phyloP scores from a whole-genome alignment of 1,140 invertebrate genomes.

The Diabrotica undecimpunctata region DNA sequence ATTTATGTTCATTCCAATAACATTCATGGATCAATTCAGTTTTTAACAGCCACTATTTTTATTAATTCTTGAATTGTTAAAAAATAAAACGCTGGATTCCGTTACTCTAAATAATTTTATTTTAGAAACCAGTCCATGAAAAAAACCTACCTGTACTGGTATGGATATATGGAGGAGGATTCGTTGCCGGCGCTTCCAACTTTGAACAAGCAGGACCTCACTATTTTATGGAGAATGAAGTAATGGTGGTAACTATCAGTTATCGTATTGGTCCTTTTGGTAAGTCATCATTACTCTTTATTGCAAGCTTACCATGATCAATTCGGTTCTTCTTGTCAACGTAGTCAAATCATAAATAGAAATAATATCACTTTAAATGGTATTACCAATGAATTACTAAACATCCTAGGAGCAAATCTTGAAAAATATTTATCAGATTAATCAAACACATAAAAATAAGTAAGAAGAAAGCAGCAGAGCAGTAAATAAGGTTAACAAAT shows the following conservation, averaged over 20 bases:
- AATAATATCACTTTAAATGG: background rate
- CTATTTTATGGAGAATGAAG: conserved; percentile 22
- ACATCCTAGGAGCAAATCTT: background rate
- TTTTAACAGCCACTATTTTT: no score
- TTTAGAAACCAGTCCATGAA: conserved; percentile 17
- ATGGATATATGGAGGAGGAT: conserved; percentile 25
- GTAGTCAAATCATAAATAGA: background rate
- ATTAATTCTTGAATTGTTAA: no score
- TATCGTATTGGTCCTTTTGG: conserved; percentile 27
- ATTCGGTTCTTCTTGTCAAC: background rate
- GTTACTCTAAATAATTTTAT: background rate
- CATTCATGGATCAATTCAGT: no score
- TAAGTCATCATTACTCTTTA: conserved; percentile 5
- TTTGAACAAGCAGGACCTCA: conserved; percentile 14
- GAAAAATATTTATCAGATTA: background rate
- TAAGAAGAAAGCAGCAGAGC: background rate
- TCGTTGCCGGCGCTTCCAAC: conserved; percentile 8
- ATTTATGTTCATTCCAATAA: no score
- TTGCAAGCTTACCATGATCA: background rate
- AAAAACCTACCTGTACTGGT: conserved; percentile 23
- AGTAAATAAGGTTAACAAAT: background rate
- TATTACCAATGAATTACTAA: background rate
- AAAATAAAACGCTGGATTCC: background rate
- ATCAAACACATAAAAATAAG: background rate
- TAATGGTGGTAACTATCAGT: conserved; percentile 23